Base-by-base conservation (phyloP, 1,140 invertebrate species). In the Cryptotermes secundus region DNA sequence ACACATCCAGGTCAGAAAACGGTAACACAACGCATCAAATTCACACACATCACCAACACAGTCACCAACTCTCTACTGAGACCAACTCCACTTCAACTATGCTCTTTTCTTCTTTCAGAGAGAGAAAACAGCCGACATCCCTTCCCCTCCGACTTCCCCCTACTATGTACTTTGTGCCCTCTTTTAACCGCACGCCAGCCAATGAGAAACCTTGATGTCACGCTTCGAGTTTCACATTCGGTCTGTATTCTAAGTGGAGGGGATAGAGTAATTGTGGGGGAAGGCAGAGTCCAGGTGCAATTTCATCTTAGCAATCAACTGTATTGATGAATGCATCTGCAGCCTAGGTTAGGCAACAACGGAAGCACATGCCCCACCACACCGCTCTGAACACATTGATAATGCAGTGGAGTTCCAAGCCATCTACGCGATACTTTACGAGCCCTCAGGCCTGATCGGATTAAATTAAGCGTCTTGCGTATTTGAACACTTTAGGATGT, bases 61-160 rank as follows among this genome's bases (percentile, higher is more conserved):
- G n/a, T 10, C n/a, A 72, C 59, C 59, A n/a, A 72, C 26, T n/a
- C 59, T 72, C 59, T 72, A 72, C 59, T 72, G 59, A n/a, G 59
- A n/a, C 59, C 26, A 31, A 31, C 45, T 49, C 45, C 19, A 49
- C 45, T 49, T 49, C 45, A 19, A 49, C 45, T 49, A 31, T 10
- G 26, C 59, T 72, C 59, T 72, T 49, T 72, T 72, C 59, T 72
- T 72, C 59, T 72, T 72, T 26, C 59, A 31, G 59, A 72, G 59
- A 72, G 59, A 72, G 59, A 72, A 72, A 72, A 72, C 59, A 26
- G 59, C 26, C 59, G 59, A 72, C 59, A n/a, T 72, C 59, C 59
- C n/a, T 72, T 72, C 59, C 59, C 59, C 59, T 72, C 59, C 59
- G 10, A 26, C n/a, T 72, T 7, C 59, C 14, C 59, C 59, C 59